These are phyloP conservation scores for Heliconius charithonia DNA, from an alignment of 2,888 invertebrate species.

Conservation along the genomic window DNA sequence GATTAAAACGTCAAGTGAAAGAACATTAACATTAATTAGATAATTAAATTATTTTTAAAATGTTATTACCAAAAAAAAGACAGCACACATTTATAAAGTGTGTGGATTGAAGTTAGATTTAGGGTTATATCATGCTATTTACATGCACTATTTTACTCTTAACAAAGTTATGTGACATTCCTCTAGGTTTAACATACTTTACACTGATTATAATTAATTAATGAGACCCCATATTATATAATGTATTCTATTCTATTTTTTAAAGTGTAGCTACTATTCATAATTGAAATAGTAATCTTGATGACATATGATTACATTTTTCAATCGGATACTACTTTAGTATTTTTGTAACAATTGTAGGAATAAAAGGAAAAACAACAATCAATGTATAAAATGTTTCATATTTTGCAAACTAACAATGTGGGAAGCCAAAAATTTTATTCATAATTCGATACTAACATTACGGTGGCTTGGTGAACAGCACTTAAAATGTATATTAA, in stretches of 20 bases:
- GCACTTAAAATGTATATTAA: conserved; percentile 44
- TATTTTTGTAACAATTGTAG: conserved; percentile 11
- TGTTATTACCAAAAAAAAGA: conserved; percentile 62
- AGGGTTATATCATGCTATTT: conserved; percentile 35
- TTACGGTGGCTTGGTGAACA: conserved; percentile 51
- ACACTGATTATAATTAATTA: conserved; percentile 16
- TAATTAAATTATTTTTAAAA: conserved; percentile 28
- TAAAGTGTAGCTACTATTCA: conserved; percentile 21
- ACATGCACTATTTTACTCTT: conserved; percentile 36
- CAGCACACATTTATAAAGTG: conserved; percentile 73
- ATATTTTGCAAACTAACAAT: conserved; percentile 41
- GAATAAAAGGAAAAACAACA: neutral
- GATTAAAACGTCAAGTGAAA: conserved; percentile 16
- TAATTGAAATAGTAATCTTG: conserved; percentile 9
- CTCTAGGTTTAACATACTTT: conserved; percentile 39
- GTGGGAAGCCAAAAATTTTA: conserved; percentile 35
- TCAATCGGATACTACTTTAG: neutral
- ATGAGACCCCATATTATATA: conserved; percentile 32
- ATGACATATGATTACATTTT: conserved; percentile 19
- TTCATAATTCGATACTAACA: conserved; percentile 50
- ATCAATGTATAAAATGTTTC: conserved; percentile 26
- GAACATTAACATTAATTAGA: conserved; percentile 25
- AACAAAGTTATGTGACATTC: conserved; percentile 44
- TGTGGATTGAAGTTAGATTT: conserved; percentile 55
- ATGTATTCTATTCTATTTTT: conserved; percentile 28